Base-by-base conservation (phyloP, 2,113 vertebrate species). In the Hippolais icterina region DNA sequence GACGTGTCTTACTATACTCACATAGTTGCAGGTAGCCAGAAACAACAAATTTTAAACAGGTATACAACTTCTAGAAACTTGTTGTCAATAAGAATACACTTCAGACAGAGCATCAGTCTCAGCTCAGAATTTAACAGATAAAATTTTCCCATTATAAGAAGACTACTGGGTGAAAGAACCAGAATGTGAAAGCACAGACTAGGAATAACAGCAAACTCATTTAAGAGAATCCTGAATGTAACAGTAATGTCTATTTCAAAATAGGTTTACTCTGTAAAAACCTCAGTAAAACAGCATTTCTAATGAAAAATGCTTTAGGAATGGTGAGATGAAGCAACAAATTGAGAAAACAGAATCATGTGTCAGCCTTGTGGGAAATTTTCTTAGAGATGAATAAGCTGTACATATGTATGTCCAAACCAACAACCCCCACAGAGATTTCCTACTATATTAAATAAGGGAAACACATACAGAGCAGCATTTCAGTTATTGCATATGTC, bases 401-500 rank as follows among this genome's bases (percentile, higher is more conserved):
- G 75, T 95, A 94, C 90, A 75, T 94, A 94, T 94, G 92, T 79
- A 96, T 87, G 91, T 92, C 89, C 92, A 92, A 96, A 94, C 52
- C 93, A 92, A 87, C 80, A 94, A 60, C 47, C 71, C 60, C 96
- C 94, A 77, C 7, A 42, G 96, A 96, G 93, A 92, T 87, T 94
- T 90, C 79, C 52, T 68, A 31, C 85, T 86, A 90, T 94, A 96
- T 96, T 97, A 89, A 93, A 96, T 68, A 90, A 94, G n/a, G 76
- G 92, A 57, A 92, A 93, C 85, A 88, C 86, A 81, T 87, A 90
- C 49, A 95, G 92, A 78, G 42, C 60, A 87, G 86, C 1, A 1
- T 81, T 96, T 94, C 93, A 87, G 88, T 89, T 96, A 96, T 92
- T 96, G 88, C 93, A 92, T 96, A 90, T 91, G 94, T 92, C 93